Evolutionary conservation across 2,888 invertebrate species (phyloP).

Genomic region (Tachina grossa): DNA sequence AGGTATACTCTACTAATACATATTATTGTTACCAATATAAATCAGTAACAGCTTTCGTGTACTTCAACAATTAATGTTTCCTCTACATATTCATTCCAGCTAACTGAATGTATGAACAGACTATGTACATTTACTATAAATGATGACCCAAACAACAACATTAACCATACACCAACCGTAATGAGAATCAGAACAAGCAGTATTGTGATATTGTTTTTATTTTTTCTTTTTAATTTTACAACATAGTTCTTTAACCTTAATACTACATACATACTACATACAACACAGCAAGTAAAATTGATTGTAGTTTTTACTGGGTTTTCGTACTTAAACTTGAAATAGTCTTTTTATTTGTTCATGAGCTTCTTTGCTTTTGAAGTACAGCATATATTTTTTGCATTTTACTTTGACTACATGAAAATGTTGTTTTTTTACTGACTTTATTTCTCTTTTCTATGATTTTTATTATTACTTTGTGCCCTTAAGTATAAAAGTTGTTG

Average conservation of each 20-base stretch:
- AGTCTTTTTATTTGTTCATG: slow-evolving; percentile 45
- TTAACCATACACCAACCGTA: slow-evolving; percentile 21
- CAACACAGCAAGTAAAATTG: slow-evolving; percentile 48
- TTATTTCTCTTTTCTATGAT: slow-evolving; percentile 40
- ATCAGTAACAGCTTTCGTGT: slow-evolving; percentile 6
- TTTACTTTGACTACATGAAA: slow-evolving; percentile 61
- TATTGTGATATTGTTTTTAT: slow-evolving; percentile 19
- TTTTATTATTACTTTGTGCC: slow-evolving; percentile 62
- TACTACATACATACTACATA: neutral
- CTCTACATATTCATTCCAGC: neutral
- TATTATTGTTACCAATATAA: neutral
- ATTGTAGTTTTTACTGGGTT: slow-evolving; percentile 48
- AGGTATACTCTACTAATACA: neutral
- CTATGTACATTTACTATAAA: slow-evolving; percentile 42
- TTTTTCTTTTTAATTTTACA: slow-evolving; percentile 23
- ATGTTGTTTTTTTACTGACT: slow-evolving; percentile 26
- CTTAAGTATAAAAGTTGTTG: slow-evolving; percentile 47
- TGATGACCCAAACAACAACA: slow-evolving; percentile 61
- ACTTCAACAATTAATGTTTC: slow-evolving; percentile 27
- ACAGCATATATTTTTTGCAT: slow-evolving; percentile 21
- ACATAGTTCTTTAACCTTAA: slow-evolving; percentile 60
- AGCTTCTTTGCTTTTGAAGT: slow-evolving; percentile 38
- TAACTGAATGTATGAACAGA: slow-evolving; percentile 42
- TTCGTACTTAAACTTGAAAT: slow-evolving; percentile 68
- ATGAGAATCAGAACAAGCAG: slow-evolving; percentile 47